Evolutionary conservation across 2,113 vertebrate genomes (phyloP).

Genomic region (Tricholaema leucomelas): DNA sequence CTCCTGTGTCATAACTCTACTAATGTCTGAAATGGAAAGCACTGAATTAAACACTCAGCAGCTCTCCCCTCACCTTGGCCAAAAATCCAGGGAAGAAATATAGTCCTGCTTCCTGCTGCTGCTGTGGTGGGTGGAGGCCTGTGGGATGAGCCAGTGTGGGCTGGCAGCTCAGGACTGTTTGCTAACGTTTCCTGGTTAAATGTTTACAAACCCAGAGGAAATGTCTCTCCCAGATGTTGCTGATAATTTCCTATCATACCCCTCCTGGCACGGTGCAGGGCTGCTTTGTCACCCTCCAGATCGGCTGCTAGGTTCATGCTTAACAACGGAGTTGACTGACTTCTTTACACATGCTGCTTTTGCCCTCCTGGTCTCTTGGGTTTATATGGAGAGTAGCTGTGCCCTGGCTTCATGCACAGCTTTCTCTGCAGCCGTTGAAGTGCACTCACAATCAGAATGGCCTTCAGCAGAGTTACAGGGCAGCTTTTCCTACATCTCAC

Average conservation of each 20-base stretch:
- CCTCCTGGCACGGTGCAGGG: background rate
- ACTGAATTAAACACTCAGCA: constrained; percentile 32
- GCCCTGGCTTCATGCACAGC: background rate
- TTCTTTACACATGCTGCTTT: background rate
- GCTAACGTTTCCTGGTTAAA: background rate
- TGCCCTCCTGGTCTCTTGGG: background rate
- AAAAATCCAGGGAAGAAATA: constrained; percentile 39
- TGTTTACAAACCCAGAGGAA: constrained; percentile 12
- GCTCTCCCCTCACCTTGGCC: background rate
- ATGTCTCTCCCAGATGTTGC: constrained; percentile 15
- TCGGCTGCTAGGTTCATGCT: background rate
- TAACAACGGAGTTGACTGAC: background rate
- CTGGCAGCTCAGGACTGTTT: background rate
- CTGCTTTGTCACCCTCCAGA: background rate
- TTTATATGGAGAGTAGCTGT: background rate
- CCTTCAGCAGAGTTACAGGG: background rate
- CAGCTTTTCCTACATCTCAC: background rate
- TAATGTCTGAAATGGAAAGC: constrained; percentile 38
- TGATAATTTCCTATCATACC: constrained; percentile 16
- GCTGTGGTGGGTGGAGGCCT: background rate
- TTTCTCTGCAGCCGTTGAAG: background rate
- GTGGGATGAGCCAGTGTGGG: background rate
- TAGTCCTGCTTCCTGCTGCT: background rate
- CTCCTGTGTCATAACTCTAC: constrained; percentile 48
- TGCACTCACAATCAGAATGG: background rate